Evolutionary conservation across 2,797 vertebrate genomes (phyloP).

Genomic region (Cygnus olor): DNA sequence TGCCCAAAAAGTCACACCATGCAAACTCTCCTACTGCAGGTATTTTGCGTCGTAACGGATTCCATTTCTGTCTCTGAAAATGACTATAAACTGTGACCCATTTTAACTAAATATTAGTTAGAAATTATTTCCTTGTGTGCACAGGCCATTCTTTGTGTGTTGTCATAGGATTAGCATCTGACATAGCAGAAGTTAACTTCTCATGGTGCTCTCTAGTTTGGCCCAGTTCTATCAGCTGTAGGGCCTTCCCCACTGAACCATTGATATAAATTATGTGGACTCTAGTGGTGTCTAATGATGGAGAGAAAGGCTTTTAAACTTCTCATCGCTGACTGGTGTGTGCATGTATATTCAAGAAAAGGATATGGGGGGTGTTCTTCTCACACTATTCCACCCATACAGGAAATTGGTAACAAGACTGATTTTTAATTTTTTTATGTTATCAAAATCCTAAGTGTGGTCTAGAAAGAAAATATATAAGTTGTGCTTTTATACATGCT

Average conservation of each 20-base stretch:
- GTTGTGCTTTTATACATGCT: not conserved
- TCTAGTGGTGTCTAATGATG: not conserved
- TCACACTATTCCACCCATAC: not conserved
- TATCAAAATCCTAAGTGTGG: not conserved
- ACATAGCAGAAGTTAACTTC: not conserved
- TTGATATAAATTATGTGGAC: not conserved
- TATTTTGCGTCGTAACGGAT: slow-evolving; percentile 46
- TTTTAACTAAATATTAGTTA: not conserved
- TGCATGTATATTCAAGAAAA: not conserved
- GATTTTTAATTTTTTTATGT: not conserved
- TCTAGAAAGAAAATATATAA: not conserved
- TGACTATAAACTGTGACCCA: not conserved
- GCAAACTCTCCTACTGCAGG: slow-evolving; percentile 98
- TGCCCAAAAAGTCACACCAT: slow-evolving; percentile 97
- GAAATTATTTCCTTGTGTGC: not conserved
- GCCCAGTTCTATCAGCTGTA: not conserved
- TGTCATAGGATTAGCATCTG: not conserved
- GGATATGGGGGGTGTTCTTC: not conserved
- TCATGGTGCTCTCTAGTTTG: not conserved
- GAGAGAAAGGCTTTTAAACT: not conserved
- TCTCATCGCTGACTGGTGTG: not conserved
- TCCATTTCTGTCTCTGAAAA: not conserved
- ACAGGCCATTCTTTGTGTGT: not conserved
- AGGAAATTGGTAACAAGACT: not conserved
- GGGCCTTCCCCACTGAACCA: not conserved